Conservation (phyloP, 2,888 invertebrate genomes). For the Archips crataeganus region DNA sequence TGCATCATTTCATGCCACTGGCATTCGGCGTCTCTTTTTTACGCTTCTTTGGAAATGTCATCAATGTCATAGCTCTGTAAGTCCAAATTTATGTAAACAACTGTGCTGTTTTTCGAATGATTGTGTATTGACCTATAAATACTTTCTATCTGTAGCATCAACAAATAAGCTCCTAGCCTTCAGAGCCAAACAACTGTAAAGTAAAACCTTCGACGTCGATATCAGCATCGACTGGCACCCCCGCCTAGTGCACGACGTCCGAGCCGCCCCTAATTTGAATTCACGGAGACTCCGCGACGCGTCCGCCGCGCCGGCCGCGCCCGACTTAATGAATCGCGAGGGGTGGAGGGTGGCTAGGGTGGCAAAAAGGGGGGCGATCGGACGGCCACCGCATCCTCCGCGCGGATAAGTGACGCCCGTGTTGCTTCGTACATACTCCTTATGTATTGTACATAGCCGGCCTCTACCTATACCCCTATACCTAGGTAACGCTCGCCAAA, state of each 20-base stretch:
- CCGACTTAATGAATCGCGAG: slow-evolving; percentile 85
- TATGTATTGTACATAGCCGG: slow-evolving; percentile 80
- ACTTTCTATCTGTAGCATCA: background rate
- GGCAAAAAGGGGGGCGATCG: slow-evolving; percentile 73
- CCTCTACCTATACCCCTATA: slow-evolving; percentile 67
- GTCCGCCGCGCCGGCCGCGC: slow-evolving; percentile 84
- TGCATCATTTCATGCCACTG: background rate
- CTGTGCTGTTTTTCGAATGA: too few relatives aligned
- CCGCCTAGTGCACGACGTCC: slow-evolving; percentile 80
- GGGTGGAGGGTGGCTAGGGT: slow-evolving; percentile 66
- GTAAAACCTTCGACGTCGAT: slow-evolving; percentile 47
- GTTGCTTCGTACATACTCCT: slow-evolving; percentile 61
- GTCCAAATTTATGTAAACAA: too few relatives aligned
- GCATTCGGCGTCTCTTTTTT: background rate
- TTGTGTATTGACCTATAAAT: background rate
- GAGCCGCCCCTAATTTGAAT: slow-evolving; percentile 85
- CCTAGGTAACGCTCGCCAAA: slow-evolving; percentile 84
- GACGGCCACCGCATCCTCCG: slow-evolving; percentile 85
- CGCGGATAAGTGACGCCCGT: slow-evolving; percentile 86
- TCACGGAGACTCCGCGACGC: slow-evolving; percentile 86
- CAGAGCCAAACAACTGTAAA: background rate
- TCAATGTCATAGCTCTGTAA: background rate
- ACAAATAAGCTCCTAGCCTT: background rate
- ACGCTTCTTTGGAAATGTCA: background rate
- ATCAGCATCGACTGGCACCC: slow-evolving; percentile 44